Percentiles rank a stretch among this genome's conserved stretches.
Conservation (phyloP, 2,888 invertebrate species). For the Phyto melanocephala region DNA sequence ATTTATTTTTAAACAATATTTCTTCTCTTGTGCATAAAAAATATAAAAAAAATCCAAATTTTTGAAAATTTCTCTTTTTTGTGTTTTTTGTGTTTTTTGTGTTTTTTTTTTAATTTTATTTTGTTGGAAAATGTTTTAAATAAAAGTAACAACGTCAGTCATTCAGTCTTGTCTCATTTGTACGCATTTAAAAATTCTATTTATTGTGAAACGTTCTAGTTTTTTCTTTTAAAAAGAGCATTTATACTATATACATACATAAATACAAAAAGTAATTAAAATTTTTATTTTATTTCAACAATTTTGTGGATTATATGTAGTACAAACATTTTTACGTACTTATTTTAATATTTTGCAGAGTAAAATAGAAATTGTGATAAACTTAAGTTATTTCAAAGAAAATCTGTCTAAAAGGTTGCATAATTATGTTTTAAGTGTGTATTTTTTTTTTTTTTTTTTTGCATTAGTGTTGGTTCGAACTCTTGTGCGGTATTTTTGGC, state of each 20-base stretch:
- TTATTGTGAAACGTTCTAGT: conserved; percentile 36
- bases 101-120: conserved; percentile 2
- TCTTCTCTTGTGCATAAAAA: conserved; percentile 20
- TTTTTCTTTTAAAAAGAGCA: conserved; percentile 26
- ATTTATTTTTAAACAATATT: conserved; percentile 50
- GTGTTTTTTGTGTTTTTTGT: not conserved
- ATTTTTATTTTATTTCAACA: not conserved
- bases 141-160: conserved; percentile 58
- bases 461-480: conserved; percentile 38
- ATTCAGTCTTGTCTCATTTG: conserved; percentile 55
- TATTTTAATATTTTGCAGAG: not conserved
- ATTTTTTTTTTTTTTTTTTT: conserved; percentile 17
- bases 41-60: conserved; percentile 14
- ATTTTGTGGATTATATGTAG: not conserved
- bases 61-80: conserved; percentile 34
- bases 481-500: conserved; percentile 50
- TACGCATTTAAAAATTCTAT: conserved; percentile 52
- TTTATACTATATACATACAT: not conserved
- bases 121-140: conserved; percentile 48
- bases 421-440: conserved; percentile 59
- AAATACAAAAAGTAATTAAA: conserved; percentile 33
- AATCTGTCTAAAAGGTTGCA: conserved; percentile 50
- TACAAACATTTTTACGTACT: not conserved
- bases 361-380: not conserved
- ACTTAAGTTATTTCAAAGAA: not conserved